Conservation (phyloP, 2,888 invertebrate species). For the Patella depressa region DNA sequence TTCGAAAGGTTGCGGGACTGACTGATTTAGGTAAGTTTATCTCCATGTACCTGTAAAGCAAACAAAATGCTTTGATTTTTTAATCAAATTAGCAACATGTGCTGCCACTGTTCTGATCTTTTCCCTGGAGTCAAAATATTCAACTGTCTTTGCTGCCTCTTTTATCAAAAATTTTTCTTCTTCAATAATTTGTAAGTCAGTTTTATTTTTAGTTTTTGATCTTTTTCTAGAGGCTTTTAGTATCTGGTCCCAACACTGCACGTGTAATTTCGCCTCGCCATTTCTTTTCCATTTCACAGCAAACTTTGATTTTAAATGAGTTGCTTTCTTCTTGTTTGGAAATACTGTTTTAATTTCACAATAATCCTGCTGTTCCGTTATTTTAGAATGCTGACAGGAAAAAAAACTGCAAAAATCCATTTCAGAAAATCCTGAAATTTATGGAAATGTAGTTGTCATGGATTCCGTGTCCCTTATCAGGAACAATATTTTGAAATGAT, state of each 20-base stretch:
- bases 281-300: slow-evolving; percentile 45
- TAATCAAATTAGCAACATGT: slow-evolving; percentile 52
- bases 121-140: slow-evolving; percentile 54
- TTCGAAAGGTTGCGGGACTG: no score
- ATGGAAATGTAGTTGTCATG: no score
- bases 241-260: slow-evolving; percentile 45
- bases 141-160: slow-evolving; percentile 59
- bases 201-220: slow-evolving; percentile 18
- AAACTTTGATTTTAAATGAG: slow-evolving; percentile 21
- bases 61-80: slow-evolving; percentile 54
- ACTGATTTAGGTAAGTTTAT: no score
- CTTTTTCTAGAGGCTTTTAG: slow-evolving; percentile 21
- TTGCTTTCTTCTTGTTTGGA: slow-evolving; percentile 24
- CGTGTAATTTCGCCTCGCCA: slow-evolving; percentile 55
- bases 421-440: no score
- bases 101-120: slow-evolving; percentile 47
- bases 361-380: slow-evolving; percentile 28
- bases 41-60: slow-evolving; percentile 59
- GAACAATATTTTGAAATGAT: no score
- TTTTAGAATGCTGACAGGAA: background rate
- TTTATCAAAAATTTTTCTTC: slow-evolving; percentile 53
- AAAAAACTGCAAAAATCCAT: slow-evolving; percentile 1
- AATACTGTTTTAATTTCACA: slow-evolving; percentile 52
- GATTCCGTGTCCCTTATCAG: no score
- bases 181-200: slow-evolving; percentile 15